Percentiles rank a stretch among this genome's conserved stretches.
These are phyloP conservation scores for Alethe castanea DNA, from an alignment of 2,113 vertebrate species.

Conservation along the genomic window DNA sequence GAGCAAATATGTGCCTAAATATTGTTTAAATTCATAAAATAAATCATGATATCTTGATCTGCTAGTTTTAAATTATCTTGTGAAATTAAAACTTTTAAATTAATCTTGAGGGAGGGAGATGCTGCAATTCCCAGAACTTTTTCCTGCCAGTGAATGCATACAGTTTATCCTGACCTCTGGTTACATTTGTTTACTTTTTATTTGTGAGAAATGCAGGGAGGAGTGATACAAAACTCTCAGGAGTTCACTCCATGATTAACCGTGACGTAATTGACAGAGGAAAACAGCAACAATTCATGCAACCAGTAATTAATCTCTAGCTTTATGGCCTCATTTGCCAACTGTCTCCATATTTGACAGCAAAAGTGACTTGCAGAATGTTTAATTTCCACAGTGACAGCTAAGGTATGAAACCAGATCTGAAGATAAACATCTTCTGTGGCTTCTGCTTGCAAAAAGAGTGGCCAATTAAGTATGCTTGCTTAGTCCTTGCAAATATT, in stretches of 20 bases:
- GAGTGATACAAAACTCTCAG: slow-evolving; percentile 44
- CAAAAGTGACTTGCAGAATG: slow-evolving; percentile 63
- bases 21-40: background rate
- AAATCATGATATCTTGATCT: background rate
- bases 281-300: slow-evolving; percentile 59
- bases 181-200: background rate
- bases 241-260: slow-evolving; percentile 59
- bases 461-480: slow-evolving; percentile 64
- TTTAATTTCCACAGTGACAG: slow-evolving; percentile 60
- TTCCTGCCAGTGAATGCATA: background rate
- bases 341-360: slow-evolving; percentile 66
- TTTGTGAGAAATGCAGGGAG: slow-evolving; percentile 8
- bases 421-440: slow-evolving; percentile 57
- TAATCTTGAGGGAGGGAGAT: background rate
- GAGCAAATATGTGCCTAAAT: background rate
- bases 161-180: background rate
- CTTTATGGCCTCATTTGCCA: slow-evolving; percentile 69
- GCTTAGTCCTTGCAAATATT: slow-evolving; percentile 54
- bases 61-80: background rate
- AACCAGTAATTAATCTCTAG: slow-evolving; percentile 59
- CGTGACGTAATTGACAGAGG: slow-evolving; percentile 59
- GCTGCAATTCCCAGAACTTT: background rate
- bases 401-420: slow-evolving; percentile 67
- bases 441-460: slow-evolving; percentile 50
- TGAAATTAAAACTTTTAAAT: slow-evolving; percentile 26